These are phyloP conservation scores for Drosophila vallismaia DNA, from an alignment of 2,888 invertebrate species.

Conservation along the genomic window DNA sequence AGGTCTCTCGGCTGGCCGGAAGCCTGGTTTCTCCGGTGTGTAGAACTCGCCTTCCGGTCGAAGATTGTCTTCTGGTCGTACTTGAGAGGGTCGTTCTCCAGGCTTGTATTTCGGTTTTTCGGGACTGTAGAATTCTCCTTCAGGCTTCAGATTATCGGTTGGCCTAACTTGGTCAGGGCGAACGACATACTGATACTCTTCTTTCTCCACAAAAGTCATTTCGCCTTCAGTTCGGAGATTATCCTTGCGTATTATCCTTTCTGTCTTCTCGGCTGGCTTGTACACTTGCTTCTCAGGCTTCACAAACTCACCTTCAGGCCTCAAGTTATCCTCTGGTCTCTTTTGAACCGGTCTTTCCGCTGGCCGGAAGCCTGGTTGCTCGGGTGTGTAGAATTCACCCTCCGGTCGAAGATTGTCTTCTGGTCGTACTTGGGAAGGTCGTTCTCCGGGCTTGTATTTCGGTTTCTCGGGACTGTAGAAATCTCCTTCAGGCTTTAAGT, in stretches of 20 bases:
- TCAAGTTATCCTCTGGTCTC: slow-evolving; percentile 85
- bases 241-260: slow-evolving; percentile 86
- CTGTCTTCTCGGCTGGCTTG: slow-evolving; percentile 81
- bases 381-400: slow-evolving; percentile 71
- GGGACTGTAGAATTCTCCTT: slow-evolving; percentile 57
- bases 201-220: slow-evolving; percentile 83
- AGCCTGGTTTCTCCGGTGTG: slow-evolving; percentile 47
- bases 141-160: slow-evolving; percentile 40
- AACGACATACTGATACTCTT: slow-evolving; percentile 82
- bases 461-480: background rate
- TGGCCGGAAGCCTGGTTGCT: slow-evolving; percentile 76
- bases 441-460: background rate
- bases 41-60: slow-evolving; percentile 24
- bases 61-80: slow-evolving; percentile 45
- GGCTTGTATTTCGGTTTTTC: slow-evolving; percentile 82
- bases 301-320: slow-evolving; percentile 86
- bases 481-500: background rate
- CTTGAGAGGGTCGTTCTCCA: slow-evolving; percentile 83
- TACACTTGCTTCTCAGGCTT: slow-evolving; percentile 84
- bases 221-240: slow-evolving; percentile 86
- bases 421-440: background rate
- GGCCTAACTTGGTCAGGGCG: slow-evolving; percentile 39
- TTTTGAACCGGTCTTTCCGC: slow-evolving; percentile 78
- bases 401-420: background rate
- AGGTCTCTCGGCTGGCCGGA: slow-evolving; percentile 84